phyloP scores from a whole-genome alignment of 2,113 vertebrate genomes.

The Gopherus evgoodei region DNA sequence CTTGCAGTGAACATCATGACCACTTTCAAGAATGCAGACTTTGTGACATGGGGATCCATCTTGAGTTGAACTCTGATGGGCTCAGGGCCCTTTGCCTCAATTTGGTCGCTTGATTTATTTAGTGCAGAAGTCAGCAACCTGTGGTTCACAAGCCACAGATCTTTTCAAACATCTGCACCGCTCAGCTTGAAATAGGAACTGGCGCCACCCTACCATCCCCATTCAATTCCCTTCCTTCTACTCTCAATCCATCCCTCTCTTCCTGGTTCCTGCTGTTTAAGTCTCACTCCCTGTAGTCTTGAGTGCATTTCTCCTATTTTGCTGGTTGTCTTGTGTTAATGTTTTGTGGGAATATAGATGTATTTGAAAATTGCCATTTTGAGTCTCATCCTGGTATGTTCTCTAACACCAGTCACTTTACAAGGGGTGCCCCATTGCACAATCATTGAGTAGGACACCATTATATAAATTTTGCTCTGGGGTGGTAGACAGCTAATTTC shows the following conservation, averaged over 20 bases:
- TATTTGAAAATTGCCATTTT: not conserved
- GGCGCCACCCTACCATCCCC: not conserved
- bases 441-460: not conserved
- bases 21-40: rapidly evolving
- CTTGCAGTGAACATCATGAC: rapidly evolving
- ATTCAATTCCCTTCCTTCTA: not conserved
- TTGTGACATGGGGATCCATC: not conserved
- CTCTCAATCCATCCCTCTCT: not conserved
- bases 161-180: not conserved
- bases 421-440: not conserved
- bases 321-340: not conserved
- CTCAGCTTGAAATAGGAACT: not conserved
- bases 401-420: not conserved
- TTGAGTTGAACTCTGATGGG: not conserved
- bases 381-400: not conserved
- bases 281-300: not conserved
- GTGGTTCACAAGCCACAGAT: not conserved
- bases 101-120: not conserved
- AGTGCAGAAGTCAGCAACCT: not conserved
- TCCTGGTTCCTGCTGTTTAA: not conserved
- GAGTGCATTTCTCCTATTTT: not conserved
- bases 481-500: not conserved
- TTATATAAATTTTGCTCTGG: not conserved
- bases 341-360: not conserved
- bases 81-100: not conserved